Evolutionary conservation across 2,113 vertebrate species (phyloP).

Genomic region (Austrofundulus limnaeus): DNA sequence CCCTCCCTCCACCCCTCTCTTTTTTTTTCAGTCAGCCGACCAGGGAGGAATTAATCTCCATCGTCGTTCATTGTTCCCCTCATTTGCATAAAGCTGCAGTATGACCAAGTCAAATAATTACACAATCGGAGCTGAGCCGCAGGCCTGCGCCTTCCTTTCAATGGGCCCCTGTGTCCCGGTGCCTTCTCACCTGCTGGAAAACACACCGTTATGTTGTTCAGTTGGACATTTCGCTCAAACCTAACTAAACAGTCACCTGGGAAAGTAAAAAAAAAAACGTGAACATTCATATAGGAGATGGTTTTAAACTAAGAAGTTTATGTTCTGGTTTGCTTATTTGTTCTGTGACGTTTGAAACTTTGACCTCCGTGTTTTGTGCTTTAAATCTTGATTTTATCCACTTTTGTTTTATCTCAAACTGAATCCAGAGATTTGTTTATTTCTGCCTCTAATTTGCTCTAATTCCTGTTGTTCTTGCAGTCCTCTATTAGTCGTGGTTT

Average conservation of each 20-base stretch:
- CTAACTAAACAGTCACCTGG: background rate
- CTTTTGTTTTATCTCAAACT: background rate
- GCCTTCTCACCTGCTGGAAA: conserved; percentile 66
- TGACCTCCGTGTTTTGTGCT: too few species aligned
- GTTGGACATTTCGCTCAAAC: conserved; percentile 1
- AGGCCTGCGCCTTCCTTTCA: conserved; percentile 70
- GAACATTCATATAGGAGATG: too few species aligned
- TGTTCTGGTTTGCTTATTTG: too few species aligned
- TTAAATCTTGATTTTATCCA: background rate
- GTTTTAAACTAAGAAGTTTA: too few species aligned
- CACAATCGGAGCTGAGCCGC: conserved; percentile 78
- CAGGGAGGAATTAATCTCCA: conserved; percentile 82
- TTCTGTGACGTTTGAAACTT: too few species aligned
- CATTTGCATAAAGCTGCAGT: conserved; percentile 97
- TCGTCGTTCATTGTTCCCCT: conserved; percentile 83
- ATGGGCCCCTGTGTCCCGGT: conserved; percentile 58
- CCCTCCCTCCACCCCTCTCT: too few species aligned
- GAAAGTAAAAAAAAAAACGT: too few species aligned
- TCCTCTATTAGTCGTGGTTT: conserved; percentile 52
- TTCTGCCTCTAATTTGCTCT: background rate
- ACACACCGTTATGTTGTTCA: conserved; percentile 60
- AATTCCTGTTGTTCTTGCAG: conserved; percentile 19
- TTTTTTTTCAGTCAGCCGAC: conserved; percentile 82
- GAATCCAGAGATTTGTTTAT: background rate
- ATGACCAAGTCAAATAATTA: conserved; percentile 92